Percentiles rank a stretch among this genome's conserved stretches.
phyloP scores from a whole-genome alignment of 2,888 invertebrate species.

The Leucophenga maculata region DNA sequence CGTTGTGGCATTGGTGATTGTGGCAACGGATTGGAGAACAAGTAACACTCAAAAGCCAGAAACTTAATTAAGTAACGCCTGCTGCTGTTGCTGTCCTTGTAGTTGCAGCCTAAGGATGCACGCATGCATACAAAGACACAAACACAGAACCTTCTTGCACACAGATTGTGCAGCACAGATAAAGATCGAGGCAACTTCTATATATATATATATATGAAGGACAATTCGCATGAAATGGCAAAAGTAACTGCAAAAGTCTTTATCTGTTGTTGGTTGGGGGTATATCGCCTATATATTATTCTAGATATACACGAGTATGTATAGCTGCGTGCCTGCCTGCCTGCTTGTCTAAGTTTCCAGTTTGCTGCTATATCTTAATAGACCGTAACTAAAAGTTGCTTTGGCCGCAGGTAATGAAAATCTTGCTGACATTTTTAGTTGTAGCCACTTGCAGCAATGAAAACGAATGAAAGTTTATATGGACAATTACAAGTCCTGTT shows the following conservation, averaged over 20 bases:
- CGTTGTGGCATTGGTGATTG: constrained; percentile 38
- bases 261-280: not conserved
- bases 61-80: constrained; percentile 63
- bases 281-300: no score
- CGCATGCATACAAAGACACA: not conserved
- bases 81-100: constrained; percentile 31
- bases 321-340: not conserved
- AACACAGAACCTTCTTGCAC: not conserved
- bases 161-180: not conserved
- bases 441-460: constrained; percentile 47
- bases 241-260: constrained; percentile 1
- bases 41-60: constrained; percentile 26
- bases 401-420: constrained; percentile 65
- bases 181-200: not conserved
- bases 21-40: constrained; percentile 10
- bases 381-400: constrained; percentile 49
- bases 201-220: no score
- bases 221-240: no score
- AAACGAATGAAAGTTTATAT: constrained; percentile 51
- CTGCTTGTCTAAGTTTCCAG: not conserved
- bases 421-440: constrained; percentile 65
- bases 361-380: constrained; percentile 50
- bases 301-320: no score
- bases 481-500: no score
- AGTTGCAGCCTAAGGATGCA: constrained; percentile 6